phyloP scores from a whole-genome alignment of 2,888 invertebrate species.

The Acronicta aceris region DNA sequence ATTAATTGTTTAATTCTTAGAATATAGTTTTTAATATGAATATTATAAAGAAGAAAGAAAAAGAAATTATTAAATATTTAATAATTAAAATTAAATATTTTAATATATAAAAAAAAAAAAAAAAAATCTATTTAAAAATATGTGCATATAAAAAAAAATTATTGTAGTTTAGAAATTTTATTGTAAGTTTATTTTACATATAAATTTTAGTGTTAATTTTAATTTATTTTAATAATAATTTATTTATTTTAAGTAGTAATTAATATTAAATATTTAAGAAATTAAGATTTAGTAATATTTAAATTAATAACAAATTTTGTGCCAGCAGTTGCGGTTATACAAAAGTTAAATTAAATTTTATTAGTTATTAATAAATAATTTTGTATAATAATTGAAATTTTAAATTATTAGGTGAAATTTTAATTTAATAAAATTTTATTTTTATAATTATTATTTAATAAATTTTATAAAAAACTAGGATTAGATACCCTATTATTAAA shows the following conservation, averaged over 20 bases:
- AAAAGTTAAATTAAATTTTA: constrained; percentile 89
- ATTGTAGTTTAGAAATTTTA: constrained; percentile 85
- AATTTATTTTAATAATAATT: constrained; percentile 80
- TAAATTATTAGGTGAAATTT: constrained; percentile 89
- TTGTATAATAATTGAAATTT: constrained; percentile 72
- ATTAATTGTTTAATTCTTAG: constrained; percentile 53
- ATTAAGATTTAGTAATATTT: constrained; percentile 90
- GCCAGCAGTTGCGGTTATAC: constrained; percentile 93
- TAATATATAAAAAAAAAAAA: constrained; percentile 72
- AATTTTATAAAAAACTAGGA: constrained; percentile 90
- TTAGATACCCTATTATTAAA: constrained; percentile 92
- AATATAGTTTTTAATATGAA: constrained; percentile 55
- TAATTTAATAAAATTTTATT: constrained; percentile 81
- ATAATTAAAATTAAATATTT: constrained; percentile 57
- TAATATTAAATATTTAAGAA: constrained; percentile 89
- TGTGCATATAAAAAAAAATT: constrained; percentile 73
- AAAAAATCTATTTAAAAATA: constrained; percentile 71
- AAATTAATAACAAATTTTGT: constrained; percentile 90
- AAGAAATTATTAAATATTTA: constrained; percentile 57
- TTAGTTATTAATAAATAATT: constrained; percentile 78
- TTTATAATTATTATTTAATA: constrained; percentile 72
- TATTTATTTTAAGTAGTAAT: constrained; percentile 71
- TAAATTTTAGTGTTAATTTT: constrained; percentile 83
- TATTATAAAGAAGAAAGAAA: constrained; percentile 58
- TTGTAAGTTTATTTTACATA: constrained; percentile 88